Evolutionary conservation across 2,113 vertebrate species (phyloP).

Genomic region (Paedocypris sp.): DNA sequence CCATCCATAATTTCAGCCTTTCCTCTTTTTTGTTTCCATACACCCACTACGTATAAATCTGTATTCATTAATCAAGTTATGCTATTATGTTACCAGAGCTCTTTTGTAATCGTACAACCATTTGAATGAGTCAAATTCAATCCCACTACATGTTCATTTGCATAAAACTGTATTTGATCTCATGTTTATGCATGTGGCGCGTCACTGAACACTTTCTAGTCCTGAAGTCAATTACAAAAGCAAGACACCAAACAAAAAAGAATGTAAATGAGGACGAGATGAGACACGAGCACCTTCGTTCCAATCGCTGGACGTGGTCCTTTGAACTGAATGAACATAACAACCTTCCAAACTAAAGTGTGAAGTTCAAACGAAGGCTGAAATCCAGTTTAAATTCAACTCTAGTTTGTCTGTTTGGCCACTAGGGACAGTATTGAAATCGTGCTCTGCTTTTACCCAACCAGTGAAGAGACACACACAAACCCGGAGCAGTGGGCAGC

Average conservation of each 20-base stretch:
- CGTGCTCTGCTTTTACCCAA: too few species aligned
- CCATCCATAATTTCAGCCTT: too few species aligned
- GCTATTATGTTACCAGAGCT: neutral
- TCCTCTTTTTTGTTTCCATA: too few species aligned
- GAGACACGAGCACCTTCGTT: conserved; percentile 1
- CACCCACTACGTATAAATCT: too few species aligned
- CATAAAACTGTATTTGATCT: conserved; percentile 13
- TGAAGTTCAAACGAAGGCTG: too few species aligned
- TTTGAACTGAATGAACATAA: neutral
- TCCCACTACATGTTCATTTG: neutral
- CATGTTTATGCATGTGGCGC: conserved; percentile 2
- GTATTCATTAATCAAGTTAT: neutral
- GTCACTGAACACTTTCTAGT: neutral
- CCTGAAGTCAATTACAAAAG: conserved; percentile 15
- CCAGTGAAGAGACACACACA: too few species aligned
- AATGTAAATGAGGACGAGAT: conserved; percentile 6
- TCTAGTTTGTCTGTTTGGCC: too few species aligned
- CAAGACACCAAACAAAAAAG: conserved; percentile 6
- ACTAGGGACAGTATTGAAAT: too few species aligned
- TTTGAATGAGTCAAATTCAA: neutral
- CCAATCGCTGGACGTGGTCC: neutral
- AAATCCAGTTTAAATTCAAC: too few species aligned
- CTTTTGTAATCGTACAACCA: neutral
- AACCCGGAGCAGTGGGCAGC: too few species aligned
- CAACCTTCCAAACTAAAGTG: neutral